Conservation (phyloP, 2,113 vertebrate species). For the Rhea pennata region DNA sequence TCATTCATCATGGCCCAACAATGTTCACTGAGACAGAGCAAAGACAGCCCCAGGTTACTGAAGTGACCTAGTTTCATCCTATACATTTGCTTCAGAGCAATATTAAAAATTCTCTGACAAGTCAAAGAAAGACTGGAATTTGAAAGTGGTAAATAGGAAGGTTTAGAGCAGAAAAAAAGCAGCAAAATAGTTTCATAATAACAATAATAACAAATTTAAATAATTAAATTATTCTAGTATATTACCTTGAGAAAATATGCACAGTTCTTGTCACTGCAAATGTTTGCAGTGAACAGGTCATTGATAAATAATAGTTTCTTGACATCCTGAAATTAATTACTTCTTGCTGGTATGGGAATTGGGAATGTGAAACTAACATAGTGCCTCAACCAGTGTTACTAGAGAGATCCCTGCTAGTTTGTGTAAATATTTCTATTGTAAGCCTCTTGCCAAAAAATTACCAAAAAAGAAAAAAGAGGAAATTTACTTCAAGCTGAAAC, state of each 20-base stretch:
- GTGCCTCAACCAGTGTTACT: not conserved
- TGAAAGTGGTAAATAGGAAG: slow-evolving; percentile 13
- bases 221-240: not conserved
- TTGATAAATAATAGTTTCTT: not conserved
- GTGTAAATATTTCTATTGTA: not conserved
- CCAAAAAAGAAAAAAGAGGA: not conserved
- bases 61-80: slow-evolving; percentile 68
- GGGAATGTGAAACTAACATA: accelerated
- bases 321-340: not conserved
- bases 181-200: not conserved
- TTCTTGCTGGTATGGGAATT: not conserved
- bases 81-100: slow-evolving; percentile 40
- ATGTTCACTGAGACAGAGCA: slow-evolving; percentile 65
- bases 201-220: accelerated
- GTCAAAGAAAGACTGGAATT: slow-evolving; percentile 41
- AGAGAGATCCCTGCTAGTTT: not conserved
- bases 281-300: not conserved
- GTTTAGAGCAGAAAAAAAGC: not conserved
- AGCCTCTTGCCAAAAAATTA: not conserved
- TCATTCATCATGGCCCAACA: slow-evolving; percentile 60
- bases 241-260: not conserved
- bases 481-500: not conserved
- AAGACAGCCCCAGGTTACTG: slow-evolving; percentile 69
- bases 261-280: not conserved
- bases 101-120: slow-evolving; percentile 49